A percentile compares a stretch with the other conserved stretches of the same genome.
phyloP scores from a whole-genome alignment of 1,140 invertebrate species.

The Cryptotermes secundus region DNA sequence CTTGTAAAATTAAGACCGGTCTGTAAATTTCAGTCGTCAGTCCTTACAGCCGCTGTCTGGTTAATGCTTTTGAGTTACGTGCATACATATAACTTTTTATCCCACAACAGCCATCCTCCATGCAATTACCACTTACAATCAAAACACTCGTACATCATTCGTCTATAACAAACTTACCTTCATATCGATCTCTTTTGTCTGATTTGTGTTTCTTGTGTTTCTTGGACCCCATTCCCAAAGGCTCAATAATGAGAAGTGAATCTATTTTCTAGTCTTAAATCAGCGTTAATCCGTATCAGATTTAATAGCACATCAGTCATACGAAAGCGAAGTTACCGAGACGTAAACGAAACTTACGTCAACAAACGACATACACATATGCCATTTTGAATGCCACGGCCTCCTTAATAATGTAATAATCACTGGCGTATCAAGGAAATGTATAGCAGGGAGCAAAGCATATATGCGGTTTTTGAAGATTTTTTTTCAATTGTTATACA shows the following conservation, averaged over 20 bases:
- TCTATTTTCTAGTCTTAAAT: too few species aligned
- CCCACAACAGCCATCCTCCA: slow-evolving; percentile 2
- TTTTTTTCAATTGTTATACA: too few species aligned
- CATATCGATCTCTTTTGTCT: slow-evolving; percentile 32
- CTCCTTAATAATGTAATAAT: neutral
- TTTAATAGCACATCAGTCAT: neutral
- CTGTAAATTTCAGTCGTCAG: neutral
- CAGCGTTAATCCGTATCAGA: neutral
- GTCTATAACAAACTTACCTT: slow-evolving; percentile 25
- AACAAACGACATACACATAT: neutral
- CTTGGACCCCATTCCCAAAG: slow-evolving; percentile 31
- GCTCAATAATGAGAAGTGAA: neutral
- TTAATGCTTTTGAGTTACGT: neutral
- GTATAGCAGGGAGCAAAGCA: too few species aligned
- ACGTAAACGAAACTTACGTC: neutral
- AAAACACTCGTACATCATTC: neutral
- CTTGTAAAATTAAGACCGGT: slow-evolving; percentile 1
- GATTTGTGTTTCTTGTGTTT: slow-evolving; percentile 35
- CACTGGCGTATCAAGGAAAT: too few species aligned
- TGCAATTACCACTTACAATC: neutral
- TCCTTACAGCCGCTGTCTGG: too few species aligned
- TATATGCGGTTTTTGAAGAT: too few species aligned
- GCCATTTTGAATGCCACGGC: neutral
- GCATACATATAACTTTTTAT: neutral
- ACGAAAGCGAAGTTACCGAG: neutral